Base-by-base conservation (phyloP, 2,888 invertebrate genomes). In the Microctonus brassicae region DNA sequence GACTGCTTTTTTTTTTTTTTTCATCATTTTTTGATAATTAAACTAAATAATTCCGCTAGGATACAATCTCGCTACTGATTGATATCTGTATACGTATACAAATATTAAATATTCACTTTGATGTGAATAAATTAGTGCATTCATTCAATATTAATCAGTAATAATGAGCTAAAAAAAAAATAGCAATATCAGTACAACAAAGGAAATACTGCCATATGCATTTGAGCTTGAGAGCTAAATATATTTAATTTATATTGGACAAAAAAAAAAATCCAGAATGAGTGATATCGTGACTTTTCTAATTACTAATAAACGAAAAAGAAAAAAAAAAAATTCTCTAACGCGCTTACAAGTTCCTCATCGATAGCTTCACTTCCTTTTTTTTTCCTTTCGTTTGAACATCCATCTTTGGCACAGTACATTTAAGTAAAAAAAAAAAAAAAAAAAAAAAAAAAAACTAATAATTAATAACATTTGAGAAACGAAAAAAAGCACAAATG, bases 381-480 rank as follows among this genome's bases (percentile, higher is more conserved):
- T 58, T 58, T 29, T 33, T 75, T 77, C 72, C 79, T 73, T 77
- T 83, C 82, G 83, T 83, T 84, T 81, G 82, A 84, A 83, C 81
- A 83, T 83, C 80, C 79, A 81, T 85, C 85, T 81, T 85, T 81
- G 81, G 85, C 84, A 83, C 83, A 83, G 78, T 84, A 81, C 77
- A 77, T 84, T 79, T 79, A 81, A 76, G 79, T 76, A 82, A 78
- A 78, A 74, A 72, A 68, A 69, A 75, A 60, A 70, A 64, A 71
- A 64, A 70, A 60, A 66, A 61, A 64, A 70, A 52, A 47, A 66
- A 60, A 67, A 52, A 57, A 70, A 62, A 34, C 70, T 60, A 55
- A 72, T 29, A 64, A 66, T 53, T 58, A 42, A 24, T 42, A 69
- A 68, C 47, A n/a, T n/a, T n/a, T n/a, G n/a, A n/a, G n/a, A 53